Conservation (phyloP, 2,888 invertebrate species). For the Drosophila hawaiiensis region DNA sequence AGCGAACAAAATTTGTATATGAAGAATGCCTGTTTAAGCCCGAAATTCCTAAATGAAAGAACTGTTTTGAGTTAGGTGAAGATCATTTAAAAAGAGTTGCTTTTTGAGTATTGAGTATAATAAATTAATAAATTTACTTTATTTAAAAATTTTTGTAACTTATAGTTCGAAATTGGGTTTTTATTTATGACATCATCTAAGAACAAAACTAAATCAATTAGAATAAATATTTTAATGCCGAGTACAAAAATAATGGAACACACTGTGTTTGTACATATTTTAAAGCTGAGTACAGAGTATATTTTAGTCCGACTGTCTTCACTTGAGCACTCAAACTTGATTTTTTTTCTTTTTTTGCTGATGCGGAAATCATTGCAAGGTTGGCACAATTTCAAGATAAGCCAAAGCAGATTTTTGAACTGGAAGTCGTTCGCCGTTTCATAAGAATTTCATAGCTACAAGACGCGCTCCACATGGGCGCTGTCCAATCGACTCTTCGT, state of each 20-base stretch:
- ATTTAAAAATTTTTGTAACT: neutral
- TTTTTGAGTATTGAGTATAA: neutral
- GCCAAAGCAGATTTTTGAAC: slow-evolving; percentile 35
- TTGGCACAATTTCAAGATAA: slow-evolving; percentile 60
- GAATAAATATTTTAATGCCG: neutral
- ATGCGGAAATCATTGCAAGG: slow-evolving; percentile 61
- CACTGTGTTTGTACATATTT: neutral
- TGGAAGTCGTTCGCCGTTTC: slow-evolving; percentile 37
- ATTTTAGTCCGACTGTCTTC: neutral
- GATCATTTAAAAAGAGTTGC: accelerated
- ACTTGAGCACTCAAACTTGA: neutral
- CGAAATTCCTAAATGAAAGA: neutral
- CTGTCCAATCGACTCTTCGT: neutral
- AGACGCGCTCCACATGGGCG: slow-evolving; percentile 13
- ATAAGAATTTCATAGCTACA: slow-evolving; percentile 27
- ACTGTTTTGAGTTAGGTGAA: neutral
- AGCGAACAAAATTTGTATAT: neutral
- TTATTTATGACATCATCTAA: no score
- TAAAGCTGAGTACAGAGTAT: neutral
- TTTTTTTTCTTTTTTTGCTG: neutral
- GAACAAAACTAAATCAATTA: neutral
- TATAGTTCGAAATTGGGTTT: neutral
- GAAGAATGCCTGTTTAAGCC: neutral
- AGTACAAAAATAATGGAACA: neutral
- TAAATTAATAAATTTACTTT: no score